A percentile compares a stretch with the other conserved stretches of the same genome.
These are phyloP conservation scores for Sinosuthora webbiana DNA, from an alignment of 2,113 vertebrate genomes.

Conservation along the genomic window DNA sequence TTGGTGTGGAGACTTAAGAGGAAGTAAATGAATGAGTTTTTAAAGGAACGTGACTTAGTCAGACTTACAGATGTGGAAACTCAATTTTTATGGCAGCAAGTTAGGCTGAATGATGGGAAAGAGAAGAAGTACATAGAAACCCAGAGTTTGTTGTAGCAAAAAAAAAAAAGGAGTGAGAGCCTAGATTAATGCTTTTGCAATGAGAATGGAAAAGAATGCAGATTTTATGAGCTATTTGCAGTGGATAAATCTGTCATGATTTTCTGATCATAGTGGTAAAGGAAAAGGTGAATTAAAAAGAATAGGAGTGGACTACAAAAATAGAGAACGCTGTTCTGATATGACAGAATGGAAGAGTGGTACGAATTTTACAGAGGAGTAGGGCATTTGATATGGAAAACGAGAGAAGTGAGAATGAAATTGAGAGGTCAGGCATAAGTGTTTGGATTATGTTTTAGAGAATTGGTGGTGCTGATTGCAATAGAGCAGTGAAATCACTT, in stretches of 20 bases:
- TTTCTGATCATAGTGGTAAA: neutral
- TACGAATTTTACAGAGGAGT: neutral
- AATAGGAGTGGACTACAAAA: neutral
- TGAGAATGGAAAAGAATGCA: neutral
- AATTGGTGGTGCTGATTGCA: neutral
- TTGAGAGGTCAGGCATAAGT: neutral
- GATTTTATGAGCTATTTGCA: neutral
- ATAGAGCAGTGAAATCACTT: neutral
- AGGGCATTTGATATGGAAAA: neutral
- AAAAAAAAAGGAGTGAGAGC: neutral
- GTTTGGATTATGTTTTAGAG: neutral
- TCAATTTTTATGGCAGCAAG: neutral
- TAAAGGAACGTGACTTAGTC: conserved; percentile 12
- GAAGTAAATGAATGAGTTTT: conserved; percentile 26
- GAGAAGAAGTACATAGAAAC: neutral
- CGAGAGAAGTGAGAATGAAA: neutral
- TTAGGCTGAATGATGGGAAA: neutral
- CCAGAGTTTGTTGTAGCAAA: neutral
- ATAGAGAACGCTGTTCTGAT: neutral
- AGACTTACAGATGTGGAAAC: neutral
- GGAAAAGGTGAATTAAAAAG: neutral
- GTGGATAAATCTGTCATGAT: neutral
- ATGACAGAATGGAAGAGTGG: neutral
- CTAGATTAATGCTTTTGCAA: neutral
- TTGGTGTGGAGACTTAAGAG: conserved; percentile 18